phyloP scores from a whole-genome alignment of 2,797 vertebrate species.

The Phoeniculus purpureus region DNA sequence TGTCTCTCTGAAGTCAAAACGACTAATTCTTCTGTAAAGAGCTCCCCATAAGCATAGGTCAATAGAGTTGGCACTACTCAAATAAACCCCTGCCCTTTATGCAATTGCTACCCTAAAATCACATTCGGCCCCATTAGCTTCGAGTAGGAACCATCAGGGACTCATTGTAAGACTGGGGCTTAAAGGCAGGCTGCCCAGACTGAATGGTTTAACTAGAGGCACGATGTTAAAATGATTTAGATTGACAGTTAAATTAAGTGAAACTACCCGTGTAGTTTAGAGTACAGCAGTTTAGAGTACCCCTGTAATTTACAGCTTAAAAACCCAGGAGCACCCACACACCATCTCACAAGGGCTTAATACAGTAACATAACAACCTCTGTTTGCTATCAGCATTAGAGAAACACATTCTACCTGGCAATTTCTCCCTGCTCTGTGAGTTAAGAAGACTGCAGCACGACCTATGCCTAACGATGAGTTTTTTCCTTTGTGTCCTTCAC shows the following conservation, averaged over 20 bases:
- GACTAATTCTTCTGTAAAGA: not conserved
- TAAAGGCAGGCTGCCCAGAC: slow-evolving; percentile 48
- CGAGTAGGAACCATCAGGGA: not conserved
- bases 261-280: slow-evolving; percentile 36
- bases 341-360: not conserved
- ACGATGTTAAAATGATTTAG: slow-evolving; percentile 61
- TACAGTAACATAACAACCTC: slow-evolving; percentile 18
- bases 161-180: slow-evolving; percentile 16
- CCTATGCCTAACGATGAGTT: not conserved
- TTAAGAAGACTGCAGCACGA: not conserved
- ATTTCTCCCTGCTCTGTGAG: not conserved
- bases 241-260: slow-evolving; percentile 66
- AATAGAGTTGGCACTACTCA: not conserved
- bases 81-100: not conserved
- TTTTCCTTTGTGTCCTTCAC: not conserved
- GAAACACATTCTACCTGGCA: not conserved
- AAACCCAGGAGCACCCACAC: not conserved
- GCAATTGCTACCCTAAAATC: not conserved
- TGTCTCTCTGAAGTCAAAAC: not conserved
- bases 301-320: slow-evolving; percentile 42
- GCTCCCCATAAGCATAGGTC: not conserved
- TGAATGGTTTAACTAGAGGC: slow-evolving; percentile 33
- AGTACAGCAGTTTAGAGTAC: slow-evolving; percentile 26
- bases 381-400: slow-evolving; percentile 10
- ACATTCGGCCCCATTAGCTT: not conserved